Evolutionary conservation across 2,113 vertebrate genomes (phyloP).

Genomic region (Elgaria multicarinata): DNA sequence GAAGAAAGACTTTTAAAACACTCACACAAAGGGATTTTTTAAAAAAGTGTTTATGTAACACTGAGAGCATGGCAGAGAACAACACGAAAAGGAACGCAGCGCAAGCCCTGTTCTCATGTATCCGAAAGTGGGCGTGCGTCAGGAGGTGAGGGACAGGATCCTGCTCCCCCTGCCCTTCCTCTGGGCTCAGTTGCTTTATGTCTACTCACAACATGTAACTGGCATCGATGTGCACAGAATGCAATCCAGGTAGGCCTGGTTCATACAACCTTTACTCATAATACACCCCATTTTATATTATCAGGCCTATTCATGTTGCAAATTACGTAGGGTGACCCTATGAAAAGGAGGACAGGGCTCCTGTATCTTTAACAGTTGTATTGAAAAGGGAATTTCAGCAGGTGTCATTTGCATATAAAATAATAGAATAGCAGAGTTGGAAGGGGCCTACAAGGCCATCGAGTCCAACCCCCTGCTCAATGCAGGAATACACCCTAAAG

Average conservation of each 20-base stretch:
- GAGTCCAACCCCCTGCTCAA: too few species aligned
- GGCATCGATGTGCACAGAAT: background rate
- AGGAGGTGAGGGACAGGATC: background rate
- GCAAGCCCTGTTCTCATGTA: background rate
- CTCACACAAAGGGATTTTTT: slow-evolving; percentile 22
- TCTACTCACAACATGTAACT: background rate
- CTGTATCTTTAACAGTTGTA: too few species aligned
- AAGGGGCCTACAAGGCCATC: too few species aligned
- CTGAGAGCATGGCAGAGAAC: slow-evolving; percentile 18
- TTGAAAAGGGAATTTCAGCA: too few species aligned
- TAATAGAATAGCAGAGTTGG: too few species aligned
- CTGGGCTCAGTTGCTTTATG: too few species aligned
- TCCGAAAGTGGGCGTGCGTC: background rate
- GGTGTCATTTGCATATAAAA: too few species aligned
- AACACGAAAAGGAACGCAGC: background rate
- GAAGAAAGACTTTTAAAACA: slow-evolving; percentile 51
- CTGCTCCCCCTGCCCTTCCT: too few species aligned
- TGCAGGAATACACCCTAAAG: too few species aligned
- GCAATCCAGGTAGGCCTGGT: too few species aligned
- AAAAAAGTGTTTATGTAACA: slow-evolving; percentile 51
- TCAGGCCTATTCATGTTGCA: background rate
- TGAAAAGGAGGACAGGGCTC: too few species aligned
- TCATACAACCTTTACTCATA: background rate
- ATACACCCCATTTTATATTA: background rate
- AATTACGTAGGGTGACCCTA: too few species aligned